Percentiles rank a stretch among this genome's conserved stretches.
phyloP scores from a whole-genome alignment of 2,797 vertebrate genomes.

The Chromobotia macracanthus region DNA sequence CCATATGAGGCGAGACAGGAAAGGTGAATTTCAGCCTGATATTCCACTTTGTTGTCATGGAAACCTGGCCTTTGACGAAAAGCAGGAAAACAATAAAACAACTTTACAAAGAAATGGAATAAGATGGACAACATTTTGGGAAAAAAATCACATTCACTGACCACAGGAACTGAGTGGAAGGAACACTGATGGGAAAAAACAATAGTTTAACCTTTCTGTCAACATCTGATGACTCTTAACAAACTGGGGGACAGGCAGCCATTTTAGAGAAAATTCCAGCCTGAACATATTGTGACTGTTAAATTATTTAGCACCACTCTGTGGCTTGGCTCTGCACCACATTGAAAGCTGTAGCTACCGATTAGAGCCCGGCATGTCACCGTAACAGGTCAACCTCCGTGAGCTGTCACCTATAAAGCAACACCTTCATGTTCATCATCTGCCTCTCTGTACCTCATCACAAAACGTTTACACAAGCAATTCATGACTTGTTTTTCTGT shows the following conservation, averaged over 20 bases:
- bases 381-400: constrained; percentile 70
- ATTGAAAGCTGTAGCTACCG: constrained; percentile 83
- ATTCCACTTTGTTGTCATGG: constrained; percentile 87
- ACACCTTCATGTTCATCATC: constrained; percentile 34
- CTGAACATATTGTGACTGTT: constrained; percentile 84
- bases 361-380: constrained; percentile 79
- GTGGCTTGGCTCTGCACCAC: constrained; percentile 78
- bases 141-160: constrained; percentile 61
- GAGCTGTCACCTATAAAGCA: constrained; percentile 58
- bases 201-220: constrained; percentile 75
- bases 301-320: constrained; percentile 86
- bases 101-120: constrained; percentile 58
- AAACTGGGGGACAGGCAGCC: constrained; percentile 72
- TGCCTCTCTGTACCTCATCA: constrained; percentile 1
- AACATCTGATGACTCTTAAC: constrained; percentile 75
- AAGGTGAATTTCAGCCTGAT: constrained; percentile 86
- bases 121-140: constrained; percentile 7
- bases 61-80: constrained; percentile 80
- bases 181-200: constrained; percentile 53
- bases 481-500: background rate
- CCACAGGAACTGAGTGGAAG: constrained; percentile 64
- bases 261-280: constrained; percentile 67
- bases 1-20: constrained; percentile 80
- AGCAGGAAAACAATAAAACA: constrained; percentile 76
- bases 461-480: constrained; percentile 13